Evolutionary conservation across 1,140 invertebrate genomes (phyloP), one percentile per base, ranked within the genome.

Genomic region (Ericerus pela): DNA sequence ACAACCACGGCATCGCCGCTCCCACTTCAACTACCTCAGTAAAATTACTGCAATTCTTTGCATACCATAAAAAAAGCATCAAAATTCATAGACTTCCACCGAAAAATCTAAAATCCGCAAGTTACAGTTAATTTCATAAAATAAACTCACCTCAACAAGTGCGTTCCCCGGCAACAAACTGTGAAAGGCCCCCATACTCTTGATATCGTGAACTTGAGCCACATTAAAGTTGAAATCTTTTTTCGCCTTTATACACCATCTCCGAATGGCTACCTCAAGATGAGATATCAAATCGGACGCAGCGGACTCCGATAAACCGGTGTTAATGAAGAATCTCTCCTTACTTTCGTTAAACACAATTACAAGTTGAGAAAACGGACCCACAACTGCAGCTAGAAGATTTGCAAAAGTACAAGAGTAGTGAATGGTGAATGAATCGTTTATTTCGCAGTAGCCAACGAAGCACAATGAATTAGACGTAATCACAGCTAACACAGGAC

Each of bases 401-500:
- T 47, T 16, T 22, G 22, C 41, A 22, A 47, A 47, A 47, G 8
- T 47, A 22, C 22, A 47, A 10, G 41, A 47, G 14, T 20, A 24
- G 10, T 47, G 20, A 24, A 47, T 5, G 2, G 26, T 3, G 41
- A 47, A 47, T 5, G 8, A 10, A 24, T 47, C 14, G 22, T 24
- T 5, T 8, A 10, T 14, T 22, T 10, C 8, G 18, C 41, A 47
- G 18, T 47, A 47, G 20, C 20, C 22, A 8, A 47, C 3, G 16
- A 47, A 24, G 26, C 4, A 47, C 41, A 47, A 47, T 16, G 41
- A 20, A 24, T 47, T 14, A 3, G 2, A 20, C 22, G 41, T 47
- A 24, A 47, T 47, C 41, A 47, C 41, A 47, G 41, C 41, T 24
- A 47, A 24, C 16, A 47, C 8, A 18, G 41, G 41, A 47, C 20